Evolutionary conservation across 2,797 vertebrate species (phyloP), one percentile per base, ranked within the genome.

Genomic region (Rhadinocentrus ornatus): DNA sequence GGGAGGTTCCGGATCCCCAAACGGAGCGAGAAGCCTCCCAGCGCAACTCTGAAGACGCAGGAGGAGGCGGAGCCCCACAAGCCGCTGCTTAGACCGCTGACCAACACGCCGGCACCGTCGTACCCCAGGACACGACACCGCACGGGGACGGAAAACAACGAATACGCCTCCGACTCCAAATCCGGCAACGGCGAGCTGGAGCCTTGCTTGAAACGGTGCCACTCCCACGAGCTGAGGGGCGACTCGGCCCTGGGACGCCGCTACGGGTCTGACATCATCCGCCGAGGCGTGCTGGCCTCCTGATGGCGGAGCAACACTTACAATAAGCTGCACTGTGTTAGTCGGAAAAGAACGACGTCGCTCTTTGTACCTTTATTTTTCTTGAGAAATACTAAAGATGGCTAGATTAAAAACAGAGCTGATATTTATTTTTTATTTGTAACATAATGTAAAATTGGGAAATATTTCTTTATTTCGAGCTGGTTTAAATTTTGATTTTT

Each of bases 1-100:
- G 97, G 98, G 0, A 97, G 96, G 86, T 99, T 99, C 92, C 92
- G 96, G 83, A 99, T 99, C 95, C 98, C 98, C 62, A 98, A 96
- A 92, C 95, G 96, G 78, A 94, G 94, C 69, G 96, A 96, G 67
- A 93, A 89, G 69, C 94, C 91, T 44, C 92, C 71, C 76, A 87
- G 44, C 1, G 68, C 60, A 0, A 1, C 34, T 4, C 7, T 1
- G 54, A 66, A 31, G 12, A 44, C 56, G 74, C 53, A 92, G 81
- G 92, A 83, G 24, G 85, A 65, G 60, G 55, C 5, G 64, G 71
- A 82, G 62, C 74, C 44, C 6, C 53, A 69, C 73, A 80, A 92
- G 62, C 66, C 78, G 13, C 73, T 77, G 64, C 84, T 86, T 66
- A 52, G 83, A 34, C 89, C 83, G 7, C 77, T 82, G 60, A 73